Percentiles rank a stretch among this genome's conserved stretches.
These are phyloP conservation scores for Pilophorus perplexus DNA, from an alignment of 2,888 invertebrate species.

Conservation along the genomic window DNA sequence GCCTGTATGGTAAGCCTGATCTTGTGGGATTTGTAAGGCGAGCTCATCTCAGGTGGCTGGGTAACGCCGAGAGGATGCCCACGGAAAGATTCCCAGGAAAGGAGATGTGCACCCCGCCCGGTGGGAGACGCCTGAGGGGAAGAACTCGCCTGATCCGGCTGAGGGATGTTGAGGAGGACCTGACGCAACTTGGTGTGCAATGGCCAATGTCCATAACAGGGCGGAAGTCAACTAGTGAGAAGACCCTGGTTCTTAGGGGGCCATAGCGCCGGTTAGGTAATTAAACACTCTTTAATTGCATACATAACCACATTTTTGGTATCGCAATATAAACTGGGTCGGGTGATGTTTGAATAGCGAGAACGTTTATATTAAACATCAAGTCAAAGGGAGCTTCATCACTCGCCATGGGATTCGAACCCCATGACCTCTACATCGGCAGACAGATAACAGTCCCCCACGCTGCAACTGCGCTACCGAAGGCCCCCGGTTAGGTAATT, in stretches of 20 bases:
- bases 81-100: not conserved
- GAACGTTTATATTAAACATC: no score
- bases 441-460: no score
- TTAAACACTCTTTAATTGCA: no score
- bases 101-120: no score
- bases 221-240: not conserved
- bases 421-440: no score
- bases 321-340: no score
- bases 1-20: slow-evolving; percentile 20
- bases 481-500: no score
- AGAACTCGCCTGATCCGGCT: not conserved
- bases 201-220: not conserved
- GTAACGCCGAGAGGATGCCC: not conserved
- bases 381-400: no score
- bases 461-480: no score
- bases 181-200: not conserved
- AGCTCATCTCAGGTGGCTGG: slow-evolving; percentile 17
- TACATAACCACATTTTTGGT: no score
- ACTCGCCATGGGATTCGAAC: no score
- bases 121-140: slow-evolving; percentile 3
- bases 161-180: not conserved
- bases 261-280: slow-evolving; percentile 1
- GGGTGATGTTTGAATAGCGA: no score
- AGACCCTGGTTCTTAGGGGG: not conserved
- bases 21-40: not conserved